These are phyloP conservation scores for Luidia sarsii DNA, from an alignment of 53 echinoderm and acorn worm genomes.

Conservation along the genomic window DNA sequence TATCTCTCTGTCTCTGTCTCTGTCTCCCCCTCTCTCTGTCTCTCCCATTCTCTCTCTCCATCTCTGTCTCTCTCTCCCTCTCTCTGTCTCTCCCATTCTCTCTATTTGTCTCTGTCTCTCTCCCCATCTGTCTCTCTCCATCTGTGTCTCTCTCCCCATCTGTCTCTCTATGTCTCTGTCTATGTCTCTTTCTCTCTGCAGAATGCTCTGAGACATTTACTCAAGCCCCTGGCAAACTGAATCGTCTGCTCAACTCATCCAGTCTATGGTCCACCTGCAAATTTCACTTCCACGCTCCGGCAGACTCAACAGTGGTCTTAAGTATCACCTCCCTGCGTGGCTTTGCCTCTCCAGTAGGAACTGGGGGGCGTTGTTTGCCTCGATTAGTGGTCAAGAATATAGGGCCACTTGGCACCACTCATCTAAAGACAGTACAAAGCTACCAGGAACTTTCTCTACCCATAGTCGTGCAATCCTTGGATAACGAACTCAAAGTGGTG, in stretches of 20 bases:
- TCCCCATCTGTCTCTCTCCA: too few species aligned
- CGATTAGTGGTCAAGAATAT: constrained; percentile 68
- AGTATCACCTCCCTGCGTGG: constrained; percentile 83
- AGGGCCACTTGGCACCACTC: constrained; percentile 50
- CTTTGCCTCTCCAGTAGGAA: constrained; percentile 20
- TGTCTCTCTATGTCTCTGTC: too few species aligned
- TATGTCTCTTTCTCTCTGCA: constrained; percentile 42
- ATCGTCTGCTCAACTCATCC: constrained; percentile 44
- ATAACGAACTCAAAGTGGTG: constrained; percentile 81
- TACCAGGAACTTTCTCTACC: constrained; percentile 65
- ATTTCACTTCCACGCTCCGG: constrained; percentile 72
- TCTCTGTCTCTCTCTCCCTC: too few species aligned
- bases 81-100: too few species aligned
- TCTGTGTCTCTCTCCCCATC: too few species aligned
- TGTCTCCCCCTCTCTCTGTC: too few species aligned
- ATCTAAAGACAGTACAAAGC: constrained; percentile 48
- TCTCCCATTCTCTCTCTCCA: too few species aligned
- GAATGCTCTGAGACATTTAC: constrained; percentile 87
- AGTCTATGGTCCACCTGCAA: constrained; percentile 60
- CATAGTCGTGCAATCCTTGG: constrained; percentile 79
- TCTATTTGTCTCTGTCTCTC: too few species aligned
- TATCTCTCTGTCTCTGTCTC: too few species aligned
- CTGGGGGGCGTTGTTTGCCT: constrained; percentile 66
- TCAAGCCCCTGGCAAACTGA: constrained; percentile 77
- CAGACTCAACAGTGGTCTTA: constrained; percentile 72